Percentiles rank a stretch among this genome's conserved stretches.
Evolutionary conservation across 2,113 vertebrate species (phyloP).

Genomic region (Aldabrachelys gigantea): DNA sequence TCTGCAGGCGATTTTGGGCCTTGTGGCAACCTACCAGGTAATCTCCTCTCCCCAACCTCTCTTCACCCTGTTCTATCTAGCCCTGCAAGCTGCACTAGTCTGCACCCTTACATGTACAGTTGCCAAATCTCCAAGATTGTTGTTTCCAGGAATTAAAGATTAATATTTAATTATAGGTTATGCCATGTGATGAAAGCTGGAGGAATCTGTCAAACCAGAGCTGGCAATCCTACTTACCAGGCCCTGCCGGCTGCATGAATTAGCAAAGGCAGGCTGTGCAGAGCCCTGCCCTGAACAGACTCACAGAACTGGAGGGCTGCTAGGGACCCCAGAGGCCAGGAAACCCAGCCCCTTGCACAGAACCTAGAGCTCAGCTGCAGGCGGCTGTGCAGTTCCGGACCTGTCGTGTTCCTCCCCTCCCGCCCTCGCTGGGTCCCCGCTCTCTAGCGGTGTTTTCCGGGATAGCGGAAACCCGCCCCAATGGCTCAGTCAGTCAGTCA

Average conservation of each 20-base stretch:
- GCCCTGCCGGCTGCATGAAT: background rate
- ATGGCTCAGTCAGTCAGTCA: background rate
- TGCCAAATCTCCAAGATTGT: no score
- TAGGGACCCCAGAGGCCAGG: background rate
- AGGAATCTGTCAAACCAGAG: no score
- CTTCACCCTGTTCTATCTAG: background rate
- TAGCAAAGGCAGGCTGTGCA: background rate
- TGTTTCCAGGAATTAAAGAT: no score
- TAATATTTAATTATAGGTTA: no score
- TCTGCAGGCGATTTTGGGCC: background rate
- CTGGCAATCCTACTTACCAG: no score
- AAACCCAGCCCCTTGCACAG: background rate
- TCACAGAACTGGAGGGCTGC: no score
- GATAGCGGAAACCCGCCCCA: background rate
- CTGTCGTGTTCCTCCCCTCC: background rate
- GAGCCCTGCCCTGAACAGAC: background rate
- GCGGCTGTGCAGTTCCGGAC: no score
- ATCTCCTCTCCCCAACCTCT: background rate
- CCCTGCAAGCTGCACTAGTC: background rate
- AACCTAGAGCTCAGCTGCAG: no score
- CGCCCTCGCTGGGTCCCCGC: background rate
- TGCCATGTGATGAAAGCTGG: no score
- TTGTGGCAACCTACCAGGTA: background rate
- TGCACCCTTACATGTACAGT: background rate
- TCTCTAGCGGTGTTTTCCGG: background rate